Evolutionary conservation across 2,113 vertebrate genomes (phyloP).

Genomic region (Paraplagusia blochii): DNA sequence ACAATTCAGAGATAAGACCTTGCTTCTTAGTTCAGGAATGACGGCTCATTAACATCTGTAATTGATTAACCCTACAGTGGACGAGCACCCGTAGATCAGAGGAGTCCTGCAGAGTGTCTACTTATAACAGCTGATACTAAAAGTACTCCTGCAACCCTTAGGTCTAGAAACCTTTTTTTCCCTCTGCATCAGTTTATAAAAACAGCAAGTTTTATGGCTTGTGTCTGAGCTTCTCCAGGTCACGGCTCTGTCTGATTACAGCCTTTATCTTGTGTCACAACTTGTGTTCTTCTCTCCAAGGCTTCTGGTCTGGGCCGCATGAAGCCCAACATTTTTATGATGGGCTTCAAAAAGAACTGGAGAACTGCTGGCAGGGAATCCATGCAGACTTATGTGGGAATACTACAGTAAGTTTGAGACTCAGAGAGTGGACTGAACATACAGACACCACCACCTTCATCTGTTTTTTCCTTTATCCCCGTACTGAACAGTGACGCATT

Average conservation of each 20-base stretch:
- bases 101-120: constrained; percentile 33
- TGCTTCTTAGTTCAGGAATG: constrained; percentile 60
- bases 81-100: constrained; percentile 32
- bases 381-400: constrained; percentile 87
- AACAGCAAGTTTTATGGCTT: constrained; percentile 16
- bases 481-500: constrained; percentile 84
- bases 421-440: background rate
- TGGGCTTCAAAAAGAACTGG: constrained; percentile 95
- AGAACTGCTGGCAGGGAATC: constrained; percentile 70
- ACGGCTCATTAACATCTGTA: constrained; percentile 56
- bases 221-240: constrained; percentile 7
- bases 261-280: constrained; percentile 3
- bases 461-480: constrained; percentile 5
- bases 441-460: constrained; percentile 3
- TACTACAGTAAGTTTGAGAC: constrained; percentile 88
- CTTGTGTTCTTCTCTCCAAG: constrained; percentile 59
- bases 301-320: constrained; percentile 91
- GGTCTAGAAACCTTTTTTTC: background rate
- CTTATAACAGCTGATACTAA: constrained; percentile 37
- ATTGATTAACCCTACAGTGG: constrained; percentile 63
- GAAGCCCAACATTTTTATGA: constrained; percentile 92
- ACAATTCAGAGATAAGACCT: constrained; percentile 48
- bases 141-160: constrained; percentile 16
- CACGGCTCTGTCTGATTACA: background rate
- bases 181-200: constrained; percentile 5